Base-by-base conservation (phyloP, 2,888 invertebrate species). In the Aspidiotus destructor region DNA sequence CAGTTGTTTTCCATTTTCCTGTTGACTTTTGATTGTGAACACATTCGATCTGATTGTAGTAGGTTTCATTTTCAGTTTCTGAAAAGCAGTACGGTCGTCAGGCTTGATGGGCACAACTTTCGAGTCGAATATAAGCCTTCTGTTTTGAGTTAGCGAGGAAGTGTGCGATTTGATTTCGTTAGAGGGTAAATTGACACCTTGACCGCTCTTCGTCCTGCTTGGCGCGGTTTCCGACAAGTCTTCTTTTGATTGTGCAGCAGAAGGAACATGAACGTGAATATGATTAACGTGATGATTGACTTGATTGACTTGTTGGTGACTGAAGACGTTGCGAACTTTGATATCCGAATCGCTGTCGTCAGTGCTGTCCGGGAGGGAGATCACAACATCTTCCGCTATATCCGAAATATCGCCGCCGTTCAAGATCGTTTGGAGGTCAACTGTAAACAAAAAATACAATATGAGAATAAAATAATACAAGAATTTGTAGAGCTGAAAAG, bases 61-160 rank as follows among this genome's bases (percentile, higher is more conserved):
- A 48, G n/a, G 11, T 11, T 11, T 11, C 48, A 13, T 11, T n/a
- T 48, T 48, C 11, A 13, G 48, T n/a, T 13, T 11, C 48, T 13
- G n/a, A 48, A 11, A 13, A n/a, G 48, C 48, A n/a, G 58, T 10
- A 8, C 40, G 58, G 13, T 58, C 58, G 6, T 58, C 28, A 8
- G 58, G 10, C 40, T 28, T 16, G 13, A 58, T 58, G 58, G 58
- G 58, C 58, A 58, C 58, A 8, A 58, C 40, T 58, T 58, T 58
- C 6, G 58, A 58, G 28, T 58, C 58, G 28, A 16, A 58, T 10
- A 58, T 58, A 17, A 58, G 58, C 40, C 40, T 58, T 40, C 40
- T 58, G 40, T 58, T 58, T 13, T 16, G 11, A 28, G 8, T 58
- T 17, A 58, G 13, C 28, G 17, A 40, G 28, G 58, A 58, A 28